Evolutionary conservation across 2,888 invertebrate species (phyloP).

Genomic region (Icerya purchasi): DNA sequence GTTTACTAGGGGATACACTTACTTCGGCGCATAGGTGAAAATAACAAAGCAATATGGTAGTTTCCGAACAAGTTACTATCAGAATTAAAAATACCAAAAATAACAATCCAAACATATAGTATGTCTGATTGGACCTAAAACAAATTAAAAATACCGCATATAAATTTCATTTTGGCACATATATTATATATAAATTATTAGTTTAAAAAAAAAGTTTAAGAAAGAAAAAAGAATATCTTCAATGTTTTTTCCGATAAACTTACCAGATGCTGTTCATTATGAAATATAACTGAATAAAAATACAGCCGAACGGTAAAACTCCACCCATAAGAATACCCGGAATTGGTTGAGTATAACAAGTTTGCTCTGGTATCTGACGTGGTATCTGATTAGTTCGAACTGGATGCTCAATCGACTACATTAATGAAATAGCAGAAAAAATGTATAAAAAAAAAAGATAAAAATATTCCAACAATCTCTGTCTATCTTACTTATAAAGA

Average conservation of each 20-base stretch:
- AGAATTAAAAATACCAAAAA: constrained; percentile 93
- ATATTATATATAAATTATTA: not conserved
- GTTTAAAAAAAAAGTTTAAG: not conserved
- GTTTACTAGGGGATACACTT: constrained; percentile 18
- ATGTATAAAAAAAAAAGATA: no score
- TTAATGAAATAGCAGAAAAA: no score
- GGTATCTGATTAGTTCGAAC: constrained; percentile 98
- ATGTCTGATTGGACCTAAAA: constrained; percentile 65
- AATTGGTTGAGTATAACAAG: constrained; percentile 86
- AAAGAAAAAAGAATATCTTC: not conserved
- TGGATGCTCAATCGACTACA: constrained; percentile 87
- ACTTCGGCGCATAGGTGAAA: constrained; percentile 98
- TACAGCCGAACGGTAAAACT: constrained; percentile 91
- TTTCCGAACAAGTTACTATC: constrained; percentile 94
- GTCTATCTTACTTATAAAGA: no score
- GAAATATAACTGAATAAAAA: constrained; percentile 97
- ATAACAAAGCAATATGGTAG: constrained; percentile 94
- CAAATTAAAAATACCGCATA: constrained; percentile 12
- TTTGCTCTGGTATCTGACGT: constrained; percentile 93
- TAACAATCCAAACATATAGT: constrained; percentile 99
- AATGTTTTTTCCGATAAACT: no score
- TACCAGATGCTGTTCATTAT: constrained; percentile 97
- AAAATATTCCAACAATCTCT: no score
- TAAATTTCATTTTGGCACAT: no score
- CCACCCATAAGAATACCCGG: constrained; percentile 97